Percentiles rank a stretch among this genome's conserved stretches.
These are phyloP conservation scores for Drosophila peninsularis DNA, from an alignment of 2,888 invertebrate species.

Conservation along the genomic window DNA sequence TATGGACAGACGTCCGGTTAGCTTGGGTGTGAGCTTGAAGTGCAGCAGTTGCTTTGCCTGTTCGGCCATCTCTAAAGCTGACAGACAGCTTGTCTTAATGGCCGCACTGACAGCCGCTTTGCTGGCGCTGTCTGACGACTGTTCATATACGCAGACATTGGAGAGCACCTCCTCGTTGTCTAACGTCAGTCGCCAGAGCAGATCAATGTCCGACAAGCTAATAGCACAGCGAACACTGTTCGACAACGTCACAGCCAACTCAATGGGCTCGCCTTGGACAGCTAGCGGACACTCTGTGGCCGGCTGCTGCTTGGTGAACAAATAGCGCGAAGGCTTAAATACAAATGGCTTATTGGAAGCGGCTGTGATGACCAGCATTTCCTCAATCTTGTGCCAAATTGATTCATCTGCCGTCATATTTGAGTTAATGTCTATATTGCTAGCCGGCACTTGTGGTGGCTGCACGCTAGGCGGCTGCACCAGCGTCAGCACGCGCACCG, in stretches of 20 bases:
- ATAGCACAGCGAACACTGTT: slow-evolving; percentile 87
- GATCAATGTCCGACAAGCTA: slow-evolving; percentile 81
- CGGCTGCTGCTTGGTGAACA: slow-evolving; percentile 89
- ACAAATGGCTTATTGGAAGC: slow-evolving; percentile 89
- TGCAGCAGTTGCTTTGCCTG: slow-evolving; percentile 87
- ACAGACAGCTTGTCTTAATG: slow-evolving; percentile 78
- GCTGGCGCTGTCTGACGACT: slow-evolving; percentile 74
- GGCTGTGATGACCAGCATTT: slow-evolving; percentile 90
- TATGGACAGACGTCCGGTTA: slow-evolving; percentile 90
- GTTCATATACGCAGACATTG: slow-evolving; percentile 84
- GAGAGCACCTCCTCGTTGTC: slow-evolving; percentile 84
- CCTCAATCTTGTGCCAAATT: slow-evolving; percentile 91
- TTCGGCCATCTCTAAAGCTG: slow-evolving; percentile 81
- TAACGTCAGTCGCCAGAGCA: slow-evolving; percentile 83
- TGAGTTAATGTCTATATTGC: slow-evolving; percentile 82
- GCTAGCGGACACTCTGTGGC: slow-evolving; percentile 88
- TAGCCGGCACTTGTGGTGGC: slow-evolving; percentile 80
- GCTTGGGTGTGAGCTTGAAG: slow-evolving; percentile 90
- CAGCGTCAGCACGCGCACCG: slow-evolving; percentile 88
- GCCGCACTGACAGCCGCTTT: slow-evolving; percentile 79
- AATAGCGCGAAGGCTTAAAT: slow-evolving; percentile 91
- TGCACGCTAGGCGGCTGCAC: slow-evolving; percentile 78
- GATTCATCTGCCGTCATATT: slow-evolving; percentile 84
- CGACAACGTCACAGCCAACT: slow-evolving; percentile 86
- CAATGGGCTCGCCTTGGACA: slow-evolving; percentile 92